A percentile compares a stretch with the other conserved stretches of the same genome.
phyloP scores from a whole-genome alignment of 2,113 vertebrate species.

The Ranitomeya variabilis region DNA sequence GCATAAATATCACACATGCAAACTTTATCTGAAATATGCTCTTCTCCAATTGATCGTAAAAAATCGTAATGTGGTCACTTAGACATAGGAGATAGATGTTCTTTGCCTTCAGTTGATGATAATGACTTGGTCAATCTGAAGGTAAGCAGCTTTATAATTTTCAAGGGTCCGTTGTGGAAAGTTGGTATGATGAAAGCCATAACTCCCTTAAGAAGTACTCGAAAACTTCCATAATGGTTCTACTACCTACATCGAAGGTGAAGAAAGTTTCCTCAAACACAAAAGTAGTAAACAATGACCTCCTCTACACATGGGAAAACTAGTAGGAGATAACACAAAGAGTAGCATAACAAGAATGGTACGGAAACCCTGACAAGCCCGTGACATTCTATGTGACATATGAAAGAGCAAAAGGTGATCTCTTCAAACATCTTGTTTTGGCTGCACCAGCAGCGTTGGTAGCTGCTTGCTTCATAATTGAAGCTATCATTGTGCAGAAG shows the following conservation, averaged over 20 bases:
- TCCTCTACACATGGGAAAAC: background rate
- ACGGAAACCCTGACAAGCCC: background rate
- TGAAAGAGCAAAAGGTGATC: constrained; percentile 26
- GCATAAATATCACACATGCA: background rate
- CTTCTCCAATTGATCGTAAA: background rate
- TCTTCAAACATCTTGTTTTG: constrained; percentile 35
- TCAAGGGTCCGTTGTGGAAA: background rate
- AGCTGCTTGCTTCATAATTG: constrained; percentile 34
- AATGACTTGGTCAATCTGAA: background rate
- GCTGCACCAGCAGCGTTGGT: constrained; percentile 15
- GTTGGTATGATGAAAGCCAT: background rate
- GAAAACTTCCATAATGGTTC: background rate
- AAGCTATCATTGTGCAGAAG: constrained; percentile 16
- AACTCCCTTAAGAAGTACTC: background rate
- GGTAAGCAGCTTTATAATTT: background rate
- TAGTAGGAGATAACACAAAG: background rate
- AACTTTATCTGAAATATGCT: background rate
- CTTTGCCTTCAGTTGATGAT: background rate
- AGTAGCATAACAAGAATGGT: background rate
- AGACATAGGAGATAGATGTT: background rate
- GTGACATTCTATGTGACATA: constrained; percentile 16
- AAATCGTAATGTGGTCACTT: background rate
- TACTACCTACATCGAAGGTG: background rate
- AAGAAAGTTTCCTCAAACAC: background rate
- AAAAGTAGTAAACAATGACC: background rate